Percentiles rank a stretch among this genome's conserved stretches.
phyloP scores from a whole-genome alignment of 2,797 vertebrate genomes.

The Sebastes melanostomus region DNA sequence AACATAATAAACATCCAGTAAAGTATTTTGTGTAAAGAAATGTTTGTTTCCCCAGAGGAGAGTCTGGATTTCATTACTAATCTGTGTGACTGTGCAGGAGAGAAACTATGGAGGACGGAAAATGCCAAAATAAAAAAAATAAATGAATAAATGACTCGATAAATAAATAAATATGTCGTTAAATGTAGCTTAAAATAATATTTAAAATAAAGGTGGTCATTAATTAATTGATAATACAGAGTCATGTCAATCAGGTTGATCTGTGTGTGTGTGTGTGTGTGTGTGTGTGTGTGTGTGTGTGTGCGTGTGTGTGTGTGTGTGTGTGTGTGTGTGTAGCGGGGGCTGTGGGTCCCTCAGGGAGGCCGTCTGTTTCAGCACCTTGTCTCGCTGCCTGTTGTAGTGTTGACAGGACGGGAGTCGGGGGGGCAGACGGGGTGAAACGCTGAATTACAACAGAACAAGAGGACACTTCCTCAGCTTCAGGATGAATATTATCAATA shows the following conservation, averaged over 20 bases:
- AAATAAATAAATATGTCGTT: no score
- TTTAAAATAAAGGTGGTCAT: no score
- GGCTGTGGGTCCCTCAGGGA: constrained; percentile 60
- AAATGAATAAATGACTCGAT: no score
- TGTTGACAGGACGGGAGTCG: constrained; percentile 74
- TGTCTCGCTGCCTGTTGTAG: constrained; percentile 74
- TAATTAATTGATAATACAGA: no score
- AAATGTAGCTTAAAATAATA: no score
- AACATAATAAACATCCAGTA: constrained; percentile 80
- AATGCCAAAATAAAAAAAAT: no score
- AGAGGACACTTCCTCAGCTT: neutral
- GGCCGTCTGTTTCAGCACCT: constrained; percentile 78
- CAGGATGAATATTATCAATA: neutral
- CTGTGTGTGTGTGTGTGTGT: constrained; percentile 1
- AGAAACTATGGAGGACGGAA: neutral
- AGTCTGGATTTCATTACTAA: constrained; percentile 79
- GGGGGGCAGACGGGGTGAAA: constrained; percentile 39
- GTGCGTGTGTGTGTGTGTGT: neutral
- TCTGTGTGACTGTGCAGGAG: constrained; percentile 34
- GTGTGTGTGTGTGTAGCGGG: constrained; percentile 17
- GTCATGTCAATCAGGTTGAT: neutral
- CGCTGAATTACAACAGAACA: constrained; percentile 5
- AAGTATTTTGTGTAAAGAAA: constrained; percentile 78
- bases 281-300: constrained; percentile 20
- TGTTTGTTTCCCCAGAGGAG: constrained; percentile 71